These are phyloP conservation scores for Apus apus DNA, from an alignment of 2,113 vertebrate species.

Conservation along the genomic window DNA sequence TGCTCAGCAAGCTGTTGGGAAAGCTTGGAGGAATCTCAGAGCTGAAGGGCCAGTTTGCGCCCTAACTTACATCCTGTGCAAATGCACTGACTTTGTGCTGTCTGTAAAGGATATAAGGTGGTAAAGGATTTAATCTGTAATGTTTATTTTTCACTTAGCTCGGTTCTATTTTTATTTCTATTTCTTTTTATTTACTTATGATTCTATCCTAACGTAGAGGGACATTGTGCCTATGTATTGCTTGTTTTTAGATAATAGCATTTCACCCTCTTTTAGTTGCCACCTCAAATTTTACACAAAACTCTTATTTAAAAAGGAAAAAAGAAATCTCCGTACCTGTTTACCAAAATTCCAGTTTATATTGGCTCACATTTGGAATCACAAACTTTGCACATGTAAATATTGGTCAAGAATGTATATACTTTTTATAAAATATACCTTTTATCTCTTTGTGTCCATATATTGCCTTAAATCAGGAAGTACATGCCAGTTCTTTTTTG, in stretches of 20 bases:
- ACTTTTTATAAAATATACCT: neutral
- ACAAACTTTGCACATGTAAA: neutral
- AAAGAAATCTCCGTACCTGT: rapidly evolving
- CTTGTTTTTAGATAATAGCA: neutral
- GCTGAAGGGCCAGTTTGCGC: constrained; percentile 55
- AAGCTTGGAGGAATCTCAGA: constrained; percentile 63
- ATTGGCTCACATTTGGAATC: neutral
- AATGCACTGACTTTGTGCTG: neutral
- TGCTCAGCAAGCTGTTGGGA: constrained; percentile 66
- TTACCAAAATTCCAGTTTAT: neutral
- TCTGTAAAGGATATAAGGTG: neutral
- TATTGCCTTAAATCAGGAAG: neutral
- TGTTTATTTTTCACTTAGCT: constrained; percentile 33
- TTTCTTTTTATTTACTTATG: neutral
- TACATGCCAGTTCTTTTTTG: neutral
- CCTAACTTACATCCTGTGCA: constrained; percentile 50
- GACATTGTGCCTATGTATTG: neutral
- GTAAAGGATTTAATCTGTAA: neutral
- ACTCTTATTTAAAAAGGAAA: neutral
- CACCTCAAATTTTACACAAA: neutral
- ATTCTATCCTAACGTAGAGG: neutral
- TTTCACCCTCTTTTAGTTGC: neutral
- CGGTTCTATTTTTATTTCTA: neutral
- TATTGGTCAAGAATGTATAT: neutral
- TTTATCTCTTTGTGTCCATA: neutral